Percentiles rank a stretch among this genome's conserved stretches.
Conservation (phyloP, 2,113 vertebrate species). For the Pelodiscus sinensis region DNA sequence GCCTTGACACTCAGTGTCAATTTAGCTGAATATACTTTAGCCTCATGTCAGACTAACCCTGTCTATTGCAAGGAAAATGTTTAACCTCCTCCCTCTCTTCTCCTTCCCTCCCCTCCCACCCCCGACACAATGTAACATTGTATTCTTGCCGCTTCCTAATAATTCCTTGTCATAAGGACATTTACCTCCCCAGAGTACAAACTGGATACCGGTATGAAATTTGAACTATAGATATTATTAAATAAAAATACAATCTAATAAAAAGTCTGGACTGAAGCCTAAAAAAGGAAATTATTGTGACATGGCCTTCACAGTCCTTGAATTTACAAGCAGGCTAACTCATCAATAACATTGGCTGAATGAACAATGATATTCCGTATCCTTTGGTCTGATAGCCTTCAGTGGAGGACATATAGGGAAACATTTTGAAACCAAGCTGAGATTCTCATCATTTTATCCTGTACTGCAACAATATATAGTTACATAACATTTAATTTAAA, state of each 20-base stretch:
- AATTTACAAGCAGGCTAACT: neutral
- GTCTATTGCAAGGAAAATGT: neutral
- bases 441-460: neutral
- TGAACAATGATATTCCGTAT: neutral
- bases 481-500: neutral
- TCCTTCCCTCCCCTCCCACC: too few species aligned
- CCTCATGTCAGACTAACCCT: neutral
- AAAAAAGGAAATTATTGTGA: neutral
- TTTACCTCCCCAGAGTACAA: neutral
- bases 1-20: neutral
- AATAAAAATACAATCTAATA: constrained; percentile 17
- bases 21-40: neutral
- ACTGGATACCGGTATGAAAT: neutral
- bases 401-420: neutral
- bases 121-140: neutral
- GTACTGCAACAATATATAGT: neutral
- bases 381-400: neutral
- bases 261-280: neutral
- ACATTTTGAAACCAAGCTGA: neutral
- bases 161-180: neutral
- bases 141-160: neutral
- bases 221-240: neutral
- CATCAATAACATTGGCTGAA: neutral
- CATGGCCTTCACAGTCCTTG: neutral
- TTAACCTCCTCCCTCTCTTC: too few species aligned